phyloP scores from a whole-genome alignment of 2,113 vertebrate genomes.

The Drymodes brunneopygia region DNA sequence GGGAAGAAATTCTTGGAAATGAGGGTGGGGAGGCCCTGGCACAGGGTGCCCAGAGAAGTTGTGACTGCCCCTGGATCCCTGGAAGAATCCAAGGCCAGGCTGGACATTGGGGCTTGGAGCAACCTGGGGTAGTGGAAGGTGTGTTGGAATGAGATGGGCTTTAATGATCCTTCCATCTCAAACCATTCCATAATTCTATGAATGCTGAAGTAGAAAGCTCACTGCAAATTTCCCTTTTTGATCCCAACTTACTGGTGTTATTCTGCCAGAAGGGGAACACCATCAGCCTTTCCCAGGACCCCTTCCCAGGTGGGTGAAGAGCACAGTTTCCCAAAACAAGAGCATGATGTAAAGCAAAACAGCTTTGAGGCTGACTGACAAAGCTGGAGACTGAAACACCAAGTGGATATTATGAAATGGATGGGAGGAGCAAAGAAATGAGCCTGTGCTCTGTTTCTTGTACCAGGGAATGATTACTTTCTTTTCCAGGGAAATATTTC shows the following conservation, averaged over 20 bases:
- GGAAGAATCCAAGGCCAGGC: not conserved
- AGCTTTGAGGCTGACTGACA: not conserved
- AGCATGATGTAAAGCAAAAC: not conserved
- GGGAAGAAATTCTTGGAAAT: accelerated
- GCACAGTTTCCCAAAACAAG: not conserved
- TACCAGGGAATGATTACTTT: not conserved
- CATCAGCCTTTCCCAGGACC: not conserved
- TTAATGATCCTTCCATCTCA: not conserved
- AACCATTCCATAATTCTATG: not conserved
- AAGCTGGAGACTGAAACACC: not conserved
- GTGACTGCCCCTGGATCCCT: not conserved
- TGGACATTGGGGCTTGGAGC: accelerated
- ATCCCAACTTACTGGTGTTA: not conserved
- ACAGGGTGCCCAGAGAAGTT: not conserved
- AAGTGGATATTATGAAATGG: not conserved
- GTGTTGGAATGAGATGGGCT: not conserved
- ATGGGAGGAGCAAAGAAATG: not conserved
- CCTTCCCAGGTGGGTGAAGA: not conserved
- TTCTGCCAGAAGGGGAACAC: not conserved
- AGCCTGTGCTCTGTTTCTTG: not conserved
- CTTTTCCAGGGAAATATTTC: not conserved
- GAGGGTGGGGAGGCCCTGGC: not conserved
- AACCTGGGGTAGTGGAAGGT: accelerated
- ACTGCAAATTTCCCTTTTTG: not conserved
- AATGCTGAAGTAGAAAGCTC: not conserved